Evolutionary conservation across 2,113 vertebrate species (phyloP).

Genomic region (Nyctibius bracteatus): DNA sequence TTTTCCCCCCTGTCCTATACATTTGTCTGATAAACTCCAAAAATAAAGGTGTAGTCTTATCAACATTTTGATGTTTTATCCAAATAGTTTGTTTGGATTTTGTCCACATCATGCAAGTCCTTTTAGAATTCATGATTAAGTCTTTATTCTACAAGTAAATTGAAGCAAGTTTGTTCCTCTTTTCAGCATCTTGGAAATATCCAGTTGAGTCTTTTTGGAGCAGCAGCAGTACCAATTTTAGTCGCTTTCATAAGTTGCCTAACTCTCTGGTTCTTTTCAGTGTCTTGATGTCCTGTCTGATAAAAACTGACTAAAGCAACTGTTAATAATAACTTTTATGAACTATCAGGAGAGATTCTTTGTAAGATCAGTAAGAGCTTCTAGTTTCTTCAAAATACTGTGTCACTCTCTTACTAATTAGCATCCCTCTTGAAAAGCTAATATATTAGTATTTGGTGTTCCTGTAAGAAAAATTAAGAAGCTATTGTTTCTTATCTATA

Average conservation of each 20-base stretch:
- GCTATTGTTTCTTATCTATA: not conserved
- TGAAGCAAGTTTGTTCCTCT: not conserved
- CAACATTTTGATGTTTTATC: not conserved
- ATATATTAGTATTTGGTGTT: not conserved
- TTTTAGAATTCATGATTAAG: not conserved
- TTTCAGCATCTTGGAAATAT: not conserved
- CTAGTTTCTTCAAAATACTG: not conserved
- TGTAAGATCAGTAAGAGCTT: not conserved
- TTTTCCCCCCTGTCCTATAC: not conserved
- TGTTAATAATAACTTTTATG: not conserved
- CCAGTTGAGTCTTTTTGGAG: not conserved
- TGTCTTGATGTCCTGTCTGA: not conserved
- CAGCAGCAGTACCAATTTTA: not conserved
- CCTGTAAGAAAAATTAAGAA: not conserved
- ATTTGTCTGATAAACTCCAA: not conserved
- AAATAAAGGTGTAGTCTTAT: not conserved
- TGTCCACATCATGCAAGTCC: not conserved
- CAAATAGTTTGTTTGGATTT: not conserved
- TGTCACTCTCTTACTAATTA: not conserved
- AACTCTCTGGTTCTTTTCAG: not conserved
- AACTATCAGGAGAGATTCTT: not conserved
- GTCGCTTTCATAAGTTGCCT: not conserved
- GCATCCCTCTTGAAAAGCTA: not conserved
- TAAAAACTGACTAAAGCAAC: not conserved
- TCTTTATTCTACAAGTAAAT: not conserved